Conservation (phyloP, 2,888 invertebrate genomes). For the Rhimphoctona megacephalus region DNA sequence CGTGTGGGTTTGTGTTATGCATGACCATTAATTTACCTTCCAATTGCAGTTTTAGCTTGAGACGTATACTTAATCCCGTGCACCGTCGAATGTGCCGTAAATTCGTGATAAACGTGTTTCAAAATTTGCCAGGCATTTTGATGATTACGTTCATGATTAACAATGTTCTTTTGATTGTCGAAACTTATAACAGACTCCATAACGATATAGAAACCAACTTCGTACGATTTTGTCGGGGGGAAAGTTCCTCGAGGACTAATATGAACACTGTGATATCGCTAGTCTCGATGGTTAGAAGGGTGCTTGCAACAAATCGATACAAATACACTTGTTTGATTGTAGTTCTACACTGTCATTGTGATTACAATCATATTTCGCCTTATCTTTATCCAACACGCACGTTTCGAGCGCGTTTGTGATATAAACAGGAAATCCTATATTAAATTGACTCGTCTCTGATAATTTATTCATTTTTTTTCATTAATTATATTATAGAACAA, state of each 20-base stretch:
- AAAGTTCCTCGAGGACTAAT: slow-evolving; percentile 31
- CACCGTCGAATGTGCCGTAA: slow-evolving; percentile 74
- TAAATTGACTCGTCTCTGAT: slow-evolving; percentile 12
- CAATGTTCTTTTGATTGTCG: background rate
- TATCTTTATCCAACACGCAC: slow-evolving; percentile 57
- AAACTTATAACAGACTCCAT: background rate
- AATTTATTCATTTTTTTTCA: background rate
- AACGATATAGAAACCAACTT: slow-evolving; percentile 31
- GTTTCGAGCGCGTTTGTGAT: slow-evolving; percentile 2
- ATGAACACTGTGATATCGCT: background rate
- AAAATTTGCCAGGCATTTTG: slow-evolving; percentile 65
- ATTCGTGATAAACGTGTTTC: slow-evolving; percentile 73
- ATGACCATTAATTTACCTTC: slow-evolving; percentile 67
- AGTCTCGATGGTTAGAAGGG: slow-evolving; percentile 1
- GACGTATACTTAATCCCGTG: slow-evolving; percentile 77
- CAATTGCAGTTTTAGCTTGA: slow-evolving; percentile 71
- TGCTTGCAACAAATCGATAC: slow-evolving; percentile 55
- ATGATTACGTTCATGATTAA: slow-evolving; percentile 3
- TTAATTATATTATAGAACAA: background rate
- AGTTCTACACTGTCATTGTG: slow-evolving; percentile 41
- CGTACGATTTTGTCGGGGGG: background rate
- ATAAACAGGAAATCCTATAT: slow-evolving; percentile 2
- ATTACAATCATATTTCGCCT: slow-evolving; percentile 48
- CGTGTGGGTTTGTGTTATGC: background rate
- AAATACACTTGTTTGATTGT: slow-evolving; percentile 42